Percentiles rank a stretch among this genome's conserved stretches.
Conservation (phyloP, 2,113 vertebrate species). For the Tor tambroides region DNA sequence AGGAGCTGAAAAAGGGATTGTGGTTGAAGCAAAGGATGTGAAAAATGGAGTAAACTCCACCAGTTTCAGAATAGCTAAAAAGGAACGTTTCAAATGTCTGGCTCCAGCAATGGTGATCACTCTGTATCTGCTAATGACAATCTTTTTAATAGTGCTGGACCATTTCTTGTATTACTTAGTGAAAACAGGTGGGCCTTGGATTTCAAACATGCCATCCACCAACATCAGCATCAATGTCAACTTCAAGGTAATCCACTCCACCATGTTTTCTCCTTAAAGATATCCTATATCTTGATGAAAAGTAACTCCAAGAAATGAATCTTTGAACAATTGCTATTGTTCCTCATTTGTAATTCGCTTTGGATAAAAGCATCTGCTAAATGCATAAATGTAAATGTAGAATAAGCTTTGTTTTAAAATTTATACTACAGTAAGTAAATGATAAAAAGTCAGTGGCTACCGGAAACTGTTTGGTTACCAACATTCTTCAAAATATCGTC, state of each 20-base stretch:
- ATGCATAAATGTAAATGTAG: no score
- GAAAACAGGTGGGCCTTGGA: constrained; percentile 66
- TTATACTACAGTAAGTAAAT: neutral
- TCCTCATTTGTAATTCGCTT: no score
- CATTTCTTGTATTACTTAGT: constrained; percentile 79
- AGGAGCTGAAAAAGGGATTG: constrained; percentile 54
- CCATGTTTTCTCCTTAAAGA: neutral
- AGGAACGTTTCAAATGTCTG: constrained; percentile 76
- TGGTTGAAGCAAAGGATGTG: constrained; percentile 58
- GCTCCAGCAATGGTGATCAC: constrained; percentile 74
- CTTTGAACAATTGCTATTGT: no score
- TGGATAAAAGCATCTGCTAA: no score
- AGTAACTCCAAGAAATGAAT: neutral
- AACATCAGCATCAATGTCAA: constrained; percentile 73
- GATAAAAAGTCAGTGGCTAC: no score
- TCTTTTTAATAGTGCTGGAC: constrained; percentile 76
- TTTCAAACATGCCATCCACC: constrained; percentile 77
- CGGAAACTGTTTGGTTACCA: no score
- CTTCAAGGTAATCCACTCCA: constrained; percentile 76
- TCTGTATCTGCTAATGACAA: constrained; percentile 75
- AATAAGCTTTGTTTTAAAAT: neutral
- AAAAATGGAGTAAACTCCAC: constrained; percentile 65
- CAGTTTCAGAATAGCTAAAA: constrained; percentile 73
- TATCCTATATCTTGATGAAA: neutral
- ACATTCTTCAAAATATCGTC: no score